Evolutionary conservation across 2,888 invertebrate genomes (phyloP).

Genomic region (Heterodera filipjevi): DNA sequence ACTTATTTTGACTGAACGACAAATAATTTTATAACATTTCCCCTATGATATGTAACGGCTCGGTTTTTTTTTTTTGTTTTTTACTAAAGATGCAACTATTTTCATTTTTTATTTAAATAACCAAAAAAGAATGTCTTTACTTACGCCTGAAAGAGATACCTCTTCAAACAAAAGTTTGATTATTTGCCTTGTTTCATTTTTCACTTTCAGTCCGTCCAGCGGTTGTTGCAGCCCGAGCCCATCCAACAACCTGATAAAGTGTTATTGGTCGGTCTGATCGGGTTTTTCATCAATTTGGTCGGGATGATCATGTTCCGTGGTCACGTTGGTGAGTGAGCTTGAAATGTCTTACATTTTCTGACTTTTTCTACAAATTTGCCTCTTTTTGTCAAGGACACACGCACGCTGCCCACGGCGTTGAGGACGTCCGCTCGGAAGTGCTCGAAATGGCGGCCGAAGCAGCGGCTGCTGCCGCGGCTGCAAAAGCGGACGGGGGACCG

Average conservation of each 20-base stretch:
- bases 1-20: no score
- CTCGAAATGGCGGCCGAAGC: conserved; percentile 8
- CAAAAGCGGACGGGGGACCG: conserved; percentile 12
- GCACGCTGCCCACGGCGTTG: conserved; percentile 38
- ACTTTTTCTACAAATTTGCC: not conserved
- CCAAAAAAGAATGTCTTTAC: no score
- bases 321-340: conserved; percentile 63
- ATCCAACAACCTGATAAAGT: conserved; percentile 70
- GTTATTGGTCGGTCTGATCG: conserved; percentile 84
- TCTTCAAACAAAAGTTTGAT: not conserved
- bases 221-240: conserved; percentile 67
- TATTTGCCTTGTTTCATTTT: not conserved
- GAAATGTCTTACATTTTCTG: not conserved
- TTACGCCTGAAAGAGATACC: no score
- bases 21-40: no score
- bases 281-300: conserved; percentile 88
- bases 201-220: conserved; percentile 49
- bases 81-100: no score
- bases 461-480: not conserved
- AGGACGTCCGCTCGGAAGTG: conserved; percentile 29
- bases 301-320: conserved; percentile 83
- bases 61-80: no score
- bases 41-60: no score
- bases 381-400: conserved; percentile 34
- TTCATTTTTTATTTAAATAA: no score